Evolutionary conservation across 1,140 invertebrate genomes (phyloP).

Genomic region (Oncopeltus fasciatus): DNA sequence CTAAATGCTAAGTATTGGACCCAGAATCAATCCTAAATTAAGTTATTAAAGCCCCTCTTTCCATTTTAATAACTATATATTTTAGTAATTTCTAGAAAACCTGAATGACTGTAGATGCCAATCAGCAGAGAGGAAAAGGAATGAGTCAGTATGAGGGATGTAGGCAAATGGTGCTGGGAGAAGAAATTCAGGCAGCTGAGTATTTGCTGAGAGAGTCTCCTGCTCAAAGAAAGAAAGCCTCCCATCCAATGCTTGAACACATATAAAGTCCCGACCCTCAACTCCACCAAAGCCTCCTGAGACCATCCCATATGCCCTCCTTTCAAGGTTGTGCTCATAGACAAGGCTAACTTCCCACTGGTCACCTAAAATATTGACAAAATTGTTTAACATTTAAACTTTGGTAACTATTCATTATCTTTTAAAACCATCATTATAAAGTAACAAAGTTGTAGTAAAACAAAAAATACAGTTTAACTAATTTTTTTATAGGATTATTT

Average conservation of each 20-base stretch:
- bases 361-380: slow-evolving; percentile 36
- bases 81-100: slow-evolving; percentile 35
- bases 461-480: no score
- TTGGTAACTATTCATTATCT: no score
- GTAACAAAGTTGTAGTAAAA: no score
- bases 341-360: slow-evolving; percentile 41
- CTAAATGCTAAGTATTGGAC: no score
- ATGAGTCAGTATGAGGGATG: slow-evolving; percentile 58
- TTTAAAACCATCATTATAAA: no score
- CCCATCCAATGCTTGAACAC: slow-evolving; percentile 74
- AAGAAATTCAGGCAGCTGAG: slow-evolving; percentile 49
- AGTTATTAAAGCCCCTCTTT: no score
- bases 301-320: slow-evolving; percentile 49
- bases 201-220: slow-evolving; percentile 63
- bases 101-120: slow-evolving; percentile 67
- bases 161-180: slow-evolving; percentile 67
- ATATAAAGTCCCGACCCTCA: slow-evolving; percentile 64
- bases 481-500: no score
- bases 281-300: slow-evolving; percentile 67
- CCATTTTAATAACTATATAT: no score
- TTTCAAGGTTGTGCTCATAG: slow-evolving; percentile 49
- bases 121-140: slow-evolving; percentile 57
- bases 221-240: slow-evolving; percentile 75
- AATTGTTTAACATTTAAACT: no score
- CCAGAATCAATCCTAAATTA: no score